These are phyloP conservation scores for Tachysurus fulvidraco DNA, from an alignment of 2,113 vertebrate genomes.

Conservation along the genomic window DNA sequence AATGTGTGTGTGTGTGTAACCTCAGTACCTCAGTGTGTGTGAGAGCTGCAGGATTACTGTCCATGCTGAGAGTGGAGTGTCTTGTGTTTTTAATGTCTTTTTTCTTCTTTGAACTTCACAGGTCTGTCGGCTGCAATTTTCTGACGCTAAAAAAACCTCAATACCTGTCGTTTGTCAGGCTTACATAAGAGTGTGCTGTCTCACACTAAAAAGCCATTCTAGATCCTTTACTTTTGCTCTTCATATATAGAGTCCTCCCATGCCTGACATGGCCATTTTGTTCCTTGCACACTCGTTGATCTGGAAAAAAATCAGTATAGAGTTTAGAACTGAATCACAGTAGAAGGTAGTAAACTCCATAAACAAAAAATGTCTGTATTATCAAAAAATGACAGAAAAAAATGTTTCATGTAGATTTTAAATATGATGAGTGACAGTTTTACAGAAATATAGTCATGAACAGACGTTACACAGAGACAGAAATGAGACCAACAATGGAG, in stretches of 20 bases:
- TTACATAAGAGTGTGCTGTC: constrained; percentile 45
- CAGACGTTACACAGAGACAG: constrained; percentile 8
- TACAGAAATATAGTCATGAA: not conserved
- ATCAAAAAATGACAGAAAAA: not conserved
- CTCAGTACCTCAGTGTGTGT: not conserved
- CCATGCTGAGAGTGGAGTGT: constrained; percentile 23
- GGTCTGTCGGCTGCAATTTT: constrained; percentile 53
- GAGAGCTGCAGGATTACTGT: constrained; percentile 18
- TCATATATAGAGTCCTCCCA: not conserved
- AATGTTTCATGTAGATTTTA: not conserved
- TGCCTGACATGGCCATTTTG: constrained; percentile 1
- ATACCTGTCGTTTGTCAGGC: constrained; percentile 53
- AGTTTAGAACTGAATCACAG: not conserved
- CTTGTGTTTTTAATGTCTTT: constrained; percentile 43
- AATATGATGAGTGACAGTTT: not conserved
- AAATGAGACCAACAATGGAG: constrained; percentile 15
- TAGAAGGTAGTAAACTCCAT: not conserved
- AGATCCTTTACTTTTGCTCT: constrained; percentile 7
- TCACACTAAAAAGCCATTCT: constrained; percentile 34
- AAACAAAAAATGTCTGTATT: not conserved
- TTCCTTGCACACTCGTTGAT: constrained; percentile 3
- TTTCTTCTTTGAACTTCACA: constrained; percentile 51
- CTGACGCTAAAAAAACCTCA: constrained; percentile 10
- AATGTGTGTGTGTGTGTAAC: constrained; percentile 5
- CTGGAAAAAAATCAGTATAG: not conserved